Evolutionary conservation across 2,888 invertebrate species (phyloP).

Genomic region (Fragum whitleyi): DNA sequence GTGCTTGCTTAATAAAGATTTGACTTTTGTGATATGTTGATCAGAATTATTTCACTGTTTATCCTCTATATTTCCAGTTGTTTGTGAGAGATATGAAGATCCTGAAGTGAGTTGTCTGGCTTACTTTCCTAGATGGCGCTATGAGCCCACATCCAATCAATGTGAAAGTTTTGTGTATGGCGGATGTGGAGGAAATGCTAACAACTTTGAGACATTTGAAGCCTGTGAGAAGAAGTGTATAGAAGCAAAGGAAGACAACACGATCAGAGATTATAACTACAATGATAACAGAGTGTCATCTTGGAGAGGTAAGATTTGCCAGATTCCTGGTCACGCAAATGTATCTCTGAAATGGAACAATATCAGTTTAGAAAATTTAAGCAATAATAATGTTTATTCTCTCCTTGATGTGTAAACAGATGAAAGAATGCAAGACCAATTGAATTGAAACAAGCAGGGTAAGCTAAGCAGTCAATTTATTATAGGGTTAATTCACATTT

Average conservation of each 20-base stretch:
- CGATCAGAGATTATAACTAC: background rate
- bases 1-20: no score
- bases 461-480: no score
- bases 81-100: conserved; percentile 61
- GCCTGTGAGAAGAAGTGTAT: conserved; percentile 68
- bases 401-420: no score
- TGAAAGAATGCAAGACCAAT: no score
- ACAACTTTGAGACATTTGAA: conserved; percentile 86
- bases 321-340: background rate
- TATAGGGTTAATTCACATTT: no score
- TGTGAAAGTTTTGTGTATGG: conserved; percentile 92
- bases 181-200: conserved; percentile 94
- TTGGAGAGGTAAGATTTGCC: conserved; percentile 49
- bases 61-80: no score
- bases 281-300: conserved; percentile 40
- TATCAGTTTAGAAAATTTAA: no score
- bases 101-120: conserved; percentile 82
- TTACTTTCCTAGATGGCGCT: conserved; percentile 87
- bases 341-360: no score
- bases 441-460: no score
- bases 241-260: background rate
- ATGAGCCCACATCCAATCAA: conserved; percentile 87
- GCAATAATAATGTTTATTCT: no score
- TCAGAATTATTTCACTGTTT: no score
- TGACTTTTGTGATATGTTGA: no score